A percentile compares a stretch with the other conserved stretches of the same genome.
Evolutionary conservation across 1,140 invertebrate genomes (phyloP).

Genomic region (Xylocopa sonorina): DNA sequence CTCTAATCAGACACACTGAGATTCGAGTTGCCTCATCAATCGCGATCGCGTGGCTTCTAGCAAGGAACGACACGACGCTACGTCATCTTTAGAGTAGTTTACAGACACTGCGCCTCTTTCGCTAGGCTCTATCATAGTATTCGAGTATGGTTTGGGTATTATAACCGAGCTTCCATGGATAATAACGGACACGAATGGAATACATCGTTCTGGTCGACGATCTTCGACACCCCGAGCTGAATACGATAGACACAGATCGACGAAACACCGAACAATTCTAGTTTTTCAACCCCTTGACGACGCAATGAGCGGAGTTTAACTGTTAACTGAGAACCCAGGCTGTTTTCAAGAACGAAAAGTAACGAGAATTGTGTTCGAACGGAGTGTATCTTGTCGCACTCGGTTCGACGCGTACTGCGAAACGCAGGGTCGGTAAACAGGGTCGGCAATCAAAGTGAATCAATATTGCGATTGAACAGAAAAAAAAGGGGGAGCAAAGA

Average conservation of each 20-base stretch:
- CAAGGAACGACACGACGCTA: conserved; percentile 18
- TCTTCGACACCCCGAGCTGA: background rate
- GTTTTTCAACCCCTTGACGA: no score
- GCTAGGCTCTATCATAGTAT: conserved; percentile 3
- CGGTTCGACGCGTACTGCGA: background rate
- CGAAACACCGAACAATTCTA: conserved; percentile 13
- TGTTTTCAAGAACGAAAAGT: background rate
- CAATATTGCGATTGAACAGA: background rate
- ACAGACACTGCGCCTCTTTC: background rate
- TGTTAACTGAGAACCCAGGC: background rate
- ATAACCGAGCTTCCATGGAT: background rate
- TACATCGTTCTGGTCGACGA: background rate
- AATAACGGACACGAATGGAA: background rate
- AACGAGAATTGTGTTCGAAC: background rate
- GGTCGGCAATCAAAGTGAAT: background rate
- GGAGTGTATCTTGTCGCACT: background rate
- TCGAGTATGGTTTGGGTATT: background rate
- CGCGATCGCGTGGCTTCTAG: background rate
- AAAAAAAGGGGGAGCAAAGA: background rate
- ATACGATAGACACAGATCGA: conserved; percentile 5
- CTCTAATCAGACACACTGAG: background rate
- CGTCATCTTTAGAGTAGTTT: conserved; percentile 10
- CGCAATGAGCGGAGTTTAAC: background rate
- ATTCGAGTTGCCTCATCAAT: background rate
- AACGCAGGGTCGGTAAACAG: no score